These are phyloP conservation scores for Cataglyphis hispanica DNA, from an alignment of 1,140 invertebrate genomes.

Conservation along the genomic window DNA sequence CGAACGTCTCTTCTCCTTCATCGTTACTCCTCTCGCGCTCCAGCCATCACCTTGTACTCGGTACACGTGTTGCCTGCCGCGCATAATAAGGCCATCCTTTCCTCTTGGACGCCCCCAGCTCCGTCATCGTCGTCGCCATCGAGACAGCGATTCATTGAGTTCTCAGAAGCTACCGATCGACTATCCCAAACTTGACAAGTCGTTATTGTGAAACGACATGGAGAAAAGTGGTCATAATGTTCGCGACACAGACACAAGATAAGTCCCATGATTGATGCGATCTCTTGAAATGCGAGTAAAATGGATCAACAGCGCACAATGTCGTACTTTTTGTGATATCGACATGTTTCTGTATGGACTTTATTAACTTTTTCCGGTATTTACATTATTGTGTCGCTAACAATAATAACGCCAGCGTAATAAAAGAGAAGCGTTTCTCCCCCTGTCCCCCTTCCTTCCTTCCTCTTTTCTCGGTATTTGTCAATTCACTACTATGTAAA, in stretches of 20 bases:
- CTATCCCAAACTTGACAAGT: slow-evolving; percentile 30
- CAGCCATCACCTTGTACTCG: slow-evolving; percentile 65
- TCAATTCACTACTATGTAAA: slow-evolving; percentile 53
- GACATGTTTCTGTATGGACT: slow-evolving; percentile 13
- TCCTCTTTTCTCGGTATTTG: slow-evolving; percentile 36
- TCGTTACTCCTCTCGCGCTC: slow-evolving; percentile 53
- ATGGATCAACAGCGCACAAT: slow-evolving; percentile 3
- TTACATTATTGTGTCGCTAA: slow-evolving; percentile 1
- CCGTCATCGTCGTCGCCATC: slow-evolving; percentile 22
- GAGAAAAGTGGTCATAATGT: slow-evolving; percentile 19
- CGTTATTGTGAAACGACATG: slow-evolving; percentile 10
- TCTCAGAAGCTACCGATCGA: slow-evolving; percentile 59
- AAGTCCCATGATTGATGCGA: slow-evolving; percentile 28
- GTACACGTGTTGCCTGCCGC: slow-evolving; percentile 73
- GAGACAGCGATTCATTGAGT: slow-evolving; percentile 61
- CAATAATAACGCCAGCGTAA: slow-evolving; percentile 17
- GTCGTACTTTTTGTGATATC: not conserved
- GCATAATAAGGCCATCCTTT: slow-evolving; percentile 70
- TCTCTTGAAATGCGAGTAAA: not conserved
- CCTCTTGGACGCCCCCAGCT: not conserved
- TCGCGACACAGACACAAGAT: not conserved
- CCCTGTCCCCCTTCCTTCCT: slow-evolving; percentile 28
- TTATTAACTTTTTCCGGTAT: slow-evolving; percentile 30
- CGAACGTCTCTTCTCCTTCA: not conserved
- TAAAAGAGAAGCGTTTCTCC: not conserved